Evolutionary conservation across 2,113 vertebrate genomes (phyloP).

Genomic region (Nicator chloris): DNA sequence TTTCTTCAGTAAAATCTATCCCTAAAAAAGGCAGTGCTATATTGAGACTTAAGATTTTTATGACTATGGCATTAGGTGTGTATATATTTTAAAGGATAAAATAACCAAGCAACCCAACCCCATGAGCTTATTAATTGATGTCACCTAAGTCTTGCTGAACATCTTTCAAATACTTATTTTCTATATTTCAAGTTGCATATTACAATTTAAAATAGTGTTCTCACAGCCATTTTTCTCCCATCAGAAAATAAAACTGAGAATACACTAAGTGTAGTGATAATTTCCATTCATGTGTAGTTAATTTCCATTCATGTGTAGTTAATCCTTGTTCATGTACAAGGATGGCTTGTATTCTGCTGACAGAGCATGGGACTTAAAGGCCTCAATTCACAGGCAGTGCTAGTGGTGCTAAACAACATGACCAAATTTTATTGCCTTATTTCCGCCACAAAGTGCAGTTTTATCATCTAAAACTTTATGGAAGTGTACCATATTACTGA

Average conservation of each 20-base stretch:
- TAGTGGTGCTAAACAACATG: not conserved
- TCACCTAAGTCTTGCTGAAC: not conserved
- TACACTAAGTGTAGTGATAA: not conserved
- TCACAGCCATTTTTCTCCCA: not conserved
- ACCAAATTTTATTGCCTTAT: not conserved
- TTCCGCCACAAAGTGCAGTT: not conserved
- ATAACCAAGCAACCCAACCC: fast-evolving
- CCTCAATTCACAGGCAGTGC: not conserved
- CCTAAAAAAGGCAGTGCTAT: not conserved
- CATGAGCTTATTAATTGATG: not conserved
- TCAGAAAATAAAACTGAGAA: not conserved
- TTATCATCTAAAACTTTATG: not conserved
- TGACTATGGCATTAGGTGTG: not conserved
- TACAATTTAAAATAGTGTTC: not conserved
- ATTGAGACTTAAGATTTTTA: not conserved
- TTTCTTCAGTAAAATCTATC: not conserved
- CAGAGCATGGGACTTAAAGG: not conserved
- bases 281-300: not conserved
- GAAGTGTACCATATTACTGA: not conserved
- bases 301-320: not conserved
- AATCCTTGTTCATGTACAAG: not conserved
- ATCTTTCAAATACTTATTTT: not conserved
- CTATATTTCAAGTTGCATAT: not conserved
- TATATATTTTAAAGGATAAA: not conserved
- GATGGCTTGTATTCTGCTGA: not conserved